phyloP scores from a whole-genome alignment of 2,113 vertebrate genomes.

The Steatornis caripensis region DNA sequence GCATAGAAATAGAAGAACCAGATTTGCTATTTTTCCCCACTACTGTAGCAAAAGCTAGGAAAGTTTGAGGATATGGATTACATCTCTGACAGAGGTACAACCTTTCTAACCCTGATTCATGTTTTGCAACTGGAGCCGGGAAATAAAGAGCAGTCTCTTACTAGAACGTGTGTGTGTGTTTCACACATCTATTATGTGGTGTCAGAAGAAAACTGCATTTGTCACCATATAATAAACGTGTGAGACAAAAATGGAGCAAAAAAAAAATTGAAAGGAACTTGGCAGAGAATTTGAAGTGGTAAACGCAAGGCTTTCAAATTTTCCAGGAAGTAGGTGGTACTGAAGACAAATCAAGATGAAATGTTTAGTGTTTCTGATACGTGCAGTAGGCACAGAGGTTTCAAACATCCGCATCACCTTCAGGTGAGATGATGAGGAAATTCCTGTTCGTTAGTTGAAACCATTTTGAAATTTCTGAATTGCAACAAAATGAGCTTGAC shows the following conservation, averaged over 20 bases:
- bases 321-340: constrained; percentile 35
- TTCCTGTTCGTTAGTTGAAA: neutral
- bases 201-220: constrained; percentile 57
- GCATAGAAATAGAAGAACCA: neutral
- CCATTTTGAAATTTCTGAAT: neutral
- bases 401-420: constrained; percentile 27
- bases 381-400: neutral
- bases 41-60: neutral
- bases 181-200: constrained; percentile 61
- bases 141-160: constrained; percentile 49
- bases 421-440: neutral
- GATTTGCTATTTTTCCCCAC: neutral
- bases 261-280: constrained; percentile 4
- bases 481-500: neutral
- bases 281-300: constrained; percentile 37
- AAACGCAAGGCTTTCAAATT: constrained; percentile 22
- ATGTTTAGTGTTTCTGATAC: neutral
- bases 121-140: constrained; percentile 35
- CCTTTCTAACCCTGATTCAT: constrained; percentile 40
- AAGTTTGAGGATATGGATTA: neutral
- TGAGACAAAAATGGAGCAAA: constrained; percentile 57
- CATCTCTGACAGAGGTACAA: constrained; percentile 8
- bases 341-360: neutral
- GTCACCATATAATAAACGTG: constrained; percentile 58
- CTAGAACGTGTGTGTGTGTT: constrained; percentile 38